Evolutionary conservation across 2,888 invertebrate genomes (phyloP), one percentile per base, ranked within the genome.

Genomic region (Tachina lurida): DNA sequence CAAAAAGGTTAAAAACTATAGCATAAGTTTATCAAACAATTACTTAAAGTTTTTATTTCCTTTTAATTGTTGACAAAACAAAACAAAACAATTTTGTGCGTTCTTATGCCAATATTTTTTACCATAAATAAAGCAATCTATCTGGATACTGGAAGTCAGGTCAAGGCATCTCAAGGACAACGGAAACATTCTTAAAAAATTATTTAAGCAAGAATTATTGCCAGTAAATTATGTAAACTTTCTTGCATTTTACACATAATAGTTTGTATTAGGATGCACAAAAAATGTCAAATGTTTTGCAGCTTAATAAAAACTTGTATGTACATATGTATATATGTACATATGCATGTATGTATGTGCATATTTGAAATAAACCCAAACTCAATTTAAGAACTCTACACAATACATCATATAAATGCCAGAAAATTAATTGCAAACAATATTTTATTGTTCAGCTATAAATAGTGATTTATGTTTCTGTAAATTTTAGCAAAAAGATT

Each of bases 161-260:
- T 84, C 84, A 80, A 84, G 84, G 76, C 45, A 47, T 73, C 41
- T 80, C 84, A 84, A 84, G 84, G 84, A 13, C 65, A 76, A 58
- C 17, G 31, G 31, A 31, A 2, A 31, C 0, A 4, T 31, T 31
- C 4, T 31, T 4, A 31, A 31, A 31, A 31, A 31, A 31, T 31
- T 31, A 31, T 31, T 31, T 31, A 31, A 31, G 4, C 31, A 31
- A 31, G 4, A 31, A 31, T 31, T 4, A 31, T 22, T 3, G 31
- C 31, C 31, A 31, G 4, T 22, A 22, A 22, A 22, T 22, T 22
- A 1, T 22, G 22, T 22, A 22, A 22, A 22, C 22, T 22, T 22
- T 22, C 22, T 22, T 22, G 22, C 22, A 22, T 22, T 22, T 2
- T 22, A 22, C 22, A 22, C 22, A 22, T 22, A 2, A 22, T 22